Percentiles rank a stretch among this genome's conserved stretches.
Conservation (phyloP, 2,888 invertebrate genomes). For the Cheilosia soror region DNA sequence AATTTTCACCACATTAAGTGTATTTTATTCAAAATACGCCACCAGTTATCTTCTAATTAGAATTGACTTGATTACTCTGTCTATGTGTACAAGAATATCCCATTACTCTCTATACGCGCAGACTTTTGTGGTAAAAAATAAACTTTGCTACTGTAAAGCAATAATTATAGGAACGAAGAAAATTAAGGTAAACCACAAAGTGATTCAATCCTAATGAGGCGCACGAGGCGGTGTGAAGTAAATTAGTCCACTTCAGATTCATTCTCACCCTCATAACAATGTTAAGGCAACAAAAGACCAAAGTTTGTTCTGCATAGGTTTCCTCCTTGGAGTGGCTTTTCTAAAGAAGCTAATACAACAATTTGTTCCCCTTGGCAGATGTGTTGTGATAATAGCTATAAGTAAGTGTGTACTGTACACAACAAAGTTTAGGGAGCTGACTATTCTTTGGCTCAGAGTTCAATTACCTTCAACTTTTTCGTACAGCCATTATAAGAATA, state of each 20-base stretch:
- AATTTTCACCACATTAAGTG: constrained; percentile 1
- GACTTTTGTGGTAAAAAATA: constrained; percentile 3
- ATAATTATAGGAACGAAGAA: constrained; percentile 25
- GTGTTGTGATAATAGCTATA: constrained; percentile 1
- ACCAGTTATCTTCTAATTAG: constrained; percentile 25
- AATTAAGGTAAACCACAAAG: constrained; percentile 27
- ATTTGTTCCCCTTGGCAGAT: background rate
- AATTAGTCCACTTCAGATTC: constrained; percentile 31
- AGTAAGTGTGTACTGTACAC: too few species aligned
- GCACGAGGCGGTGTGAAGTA: constrained; percentile 9
- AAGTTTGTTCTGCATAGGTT: background rate
- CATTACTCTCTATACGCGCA: background rate
- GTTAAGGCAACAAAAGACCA: background rate
- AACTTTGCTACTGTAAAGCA: constrained; percentile 22
- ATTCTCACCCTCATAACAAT: background rate
- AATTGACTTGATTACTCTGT: constrained; percentile 26
- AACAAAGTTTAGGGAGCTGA: background rate
- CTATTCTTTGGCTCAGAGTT: constrained; percentile 7
- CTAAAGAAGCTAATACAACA: background rate
- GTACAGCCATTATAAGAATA: background rate
- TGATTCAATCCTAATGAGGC: constrained; percentile 31
- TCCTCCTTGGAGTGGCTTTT: too few species aligned
- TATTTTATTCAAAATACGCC: constrained; percentile 3
- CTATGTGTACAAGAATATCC: constrained; percentile 13
- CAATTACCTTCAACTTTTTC: constrained; percentile 4